Evolutionary conservation across 2,113 vertebrate species (phyloP), one percentile per base, ranked within the genome.

Genomic region (Ellobius talpinus): DNA sequence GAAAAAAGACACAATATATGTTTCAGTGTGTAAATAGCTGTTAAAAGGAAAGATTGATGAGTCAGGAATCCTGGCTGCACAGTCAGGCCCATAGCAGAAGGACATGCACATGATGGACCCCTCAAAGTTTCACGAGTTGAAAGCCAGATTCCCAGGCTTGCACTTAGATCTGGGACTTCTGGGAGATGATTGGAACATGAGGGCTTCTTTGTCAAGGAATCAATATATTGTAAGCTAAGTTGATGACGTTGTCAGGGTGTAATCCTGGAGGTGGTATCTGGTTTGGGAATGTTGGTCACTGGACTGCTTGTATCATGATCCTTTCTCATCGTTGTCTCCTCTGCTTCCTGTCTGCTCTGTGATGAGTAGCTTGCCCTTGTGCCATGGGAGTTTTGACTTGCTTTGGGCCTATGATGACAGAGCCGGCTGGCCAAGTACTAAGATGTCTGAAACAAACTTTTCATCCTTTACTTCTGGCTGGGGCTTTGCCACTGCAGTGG

Each of bases 11-110:
- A 17, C 14, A 36, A 8, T 17, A 1, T 39, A 24, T 4, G 36
- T 26, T n/a, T 90, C 14, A 39, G 1, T 5, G 1, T 12, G 7
- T 6, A 13, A 6, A 2, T 0, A 14, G 3, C 14, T 5, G 1
- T 4, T 50, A 36, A 31, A 5, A 0, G 9, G 5, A 7, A 24
- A 70, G 23, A 78, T 14, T 13, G 6, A 1, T 24, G 19, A 5
- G 1, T 6, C 47, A 8, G 50, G 29, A 65, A 26, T 9, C 4
- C 2, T 1, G 23, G 23, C 8, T 17, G 12, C 31, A 52, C 50
- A 50, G 7, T 11, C 31, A 55, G 7, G 1, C 11, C 70, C 61
- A n/a, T 3, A 87, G 63, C 12, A 21, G 21, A 52, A 70, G 11
- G 47, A 31, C 5, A 11, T 82, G 36, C 8, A 39, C 58, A 19